Base-by-base conservation (phyloP, 2,888 invertebrate genomes). In the Hartigia nigra region DNA sequence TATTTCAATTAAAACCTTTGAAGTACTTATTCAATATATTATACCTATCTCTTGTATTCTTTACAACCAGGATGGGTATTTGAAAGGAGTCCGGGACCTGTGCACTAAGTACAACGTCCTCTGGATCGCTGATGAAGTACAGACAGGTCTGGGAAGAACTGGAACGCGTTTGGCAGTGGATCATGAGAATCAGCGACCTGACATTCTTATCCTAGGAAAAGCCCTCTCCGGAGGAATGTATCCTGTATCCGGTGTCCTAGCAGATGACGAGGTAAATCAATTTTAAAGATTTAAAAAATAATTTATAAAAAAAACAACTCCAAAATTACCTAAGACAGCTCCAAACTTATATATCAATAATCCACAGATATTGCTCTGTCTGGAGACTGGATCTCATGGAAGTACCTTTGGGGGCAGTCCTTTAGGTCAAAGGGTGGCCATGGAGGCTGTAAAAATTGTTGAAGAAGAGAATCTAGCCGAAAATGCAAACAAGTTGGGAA, bases 351-450 rank as follows among this genome's bases (percentile, higher is more conserved):
- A 39, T 37, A 34, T 77, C 2, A 23, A 32, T 55, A 23, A 4
- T 36, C 31, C 74, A 12, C 78, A 91, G 91, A 86, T 90, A 77
- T 87, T 91, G 77, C 77, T 88, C n/a, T 86, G 87, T 12, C 76
- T 91, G 77, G 89, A 91, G 74, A 84, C 87, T 12, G 93, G 93
- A 39, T 93, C 93, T 3, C 97, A 97, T 89, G 97, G 97, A 31
- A 97, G 97, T 0, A 97, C 97, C 0, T 97, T 96, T 86, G 97
- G 97, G 12, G 97, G 97, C 1, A 97, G 96, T 91, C 96, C 97
- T 0, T 91, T 97, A 32, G 97, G 95, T 0, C 95, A 95, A 82
- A 94, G 94, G 88, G 94, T 97, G 0, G 96, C 96, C 0, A 93
- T 96, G 75, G 95, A 95, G 76, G 95, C 96, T 4, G 91, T 97